Base-by-base conservation (phyloP, 2,113 vertebrate genomes). In the Salvator merianae region DNA sequence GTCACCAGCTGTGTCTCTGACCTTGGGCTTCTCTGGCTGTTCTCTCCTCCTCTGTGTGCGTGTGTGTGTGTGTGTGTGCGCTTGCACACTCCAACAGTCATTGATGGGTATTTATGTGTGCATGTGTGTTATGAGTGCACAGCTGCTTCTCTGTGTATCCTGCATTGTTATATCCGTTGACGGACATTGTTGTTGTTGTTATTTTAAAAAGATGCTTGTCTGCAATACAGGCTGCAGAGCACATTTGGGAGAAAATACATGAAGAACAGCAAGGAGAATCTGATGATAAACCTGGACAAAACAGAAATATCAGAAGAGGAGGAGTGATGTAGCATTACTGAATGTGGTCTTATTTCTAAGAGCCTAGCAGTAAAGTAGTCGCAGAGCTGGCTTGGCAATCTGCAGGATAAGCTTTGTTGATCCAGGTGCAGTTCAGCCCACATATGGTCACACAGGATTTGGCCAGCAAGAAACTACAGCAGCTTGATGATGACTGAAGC, bases 291-390 rank as follows among this genome's bases (percentile, higher is more conserved):
- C 43, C 55, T n/a, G 40, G 59, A 75, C 38, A 30, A 76, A 76
- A 30, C 24, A 28, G 34, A 75, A 43, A 6, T 8, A 34, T 34
- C 40, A 50, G 66, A 26, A 38, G 75, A 77, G 73, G 50, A 34
- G 18, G 20, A 36, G 38, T 12, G 26, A 28, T 55, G 50, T 66
- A 40, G 30, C 32, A 32, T 32, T 1, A 72, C 85, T 85, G 86
- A 90, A 69, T 62, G n/a, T 32, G 91, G 82, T 59, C 82, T 87
- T 87, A 24, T 68, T 79, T 85, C 83, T 1, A 20, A 70, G 13
- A 81, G 50, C 38, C 76, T 24, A 47, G 84, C 79, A 62, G 26
- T 78, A 36, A 14, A n/a, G 40, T 50, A n/a, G 55, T 72, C 83
- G 62, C 75, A 24, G n/a, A 53, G 22, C 72, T 68, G n/a, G 22